Percentiles rank a stretch among this genome's conserved stretches.
Evolutionary conservation across 2,888 invertebrate genomes (phyloP).

Genomic region (Cantharis rufa): DNA sequence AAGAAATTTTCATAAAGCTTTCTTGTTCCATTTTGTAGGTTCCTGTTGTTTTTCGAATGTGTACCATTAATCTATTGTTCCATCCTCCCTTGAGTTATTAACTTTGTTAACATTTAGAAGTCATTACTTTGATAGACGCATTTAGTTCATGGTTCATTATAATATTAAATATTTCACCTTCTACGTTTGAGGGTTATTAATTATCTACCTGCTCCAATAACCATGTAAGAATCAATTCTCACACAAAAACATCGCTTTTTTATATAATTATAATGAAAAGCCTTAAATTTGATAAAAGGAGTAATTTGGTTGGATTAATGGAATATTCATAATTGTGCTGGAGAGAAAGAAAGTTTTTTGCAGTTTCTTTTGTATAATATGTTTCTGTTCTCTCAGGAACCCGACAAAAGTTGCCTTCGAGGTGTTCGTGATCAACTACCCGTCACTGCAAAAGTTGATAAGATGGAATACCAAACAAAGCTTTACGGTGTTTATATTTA

Average conservation of each 20-base stretch:
- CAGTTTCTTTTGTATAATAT: neutral
- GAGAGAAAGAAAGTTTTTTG: neutral
- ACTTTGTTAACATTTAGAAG: neutral
- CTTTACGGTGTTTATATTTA: no score
- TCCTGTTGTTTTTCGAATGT: neutral
- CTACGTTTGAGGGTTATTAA: neutral
- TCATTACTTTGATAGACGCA: neutral
- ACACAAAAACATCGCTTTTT: neutral
- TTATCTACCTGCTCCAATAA: neutral
- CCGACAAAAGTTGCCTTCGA: no score
- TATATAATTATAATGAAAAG: neutral
- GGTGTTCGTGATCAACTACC: neutral
- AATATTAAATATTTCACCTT: neutral
- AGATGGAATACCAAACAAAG: no score
- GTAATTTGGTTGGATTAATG: neutral
- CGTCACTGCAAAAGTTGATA: no score
- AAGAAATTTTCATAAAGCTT: neutral
- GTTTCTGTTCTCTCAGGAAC: no score
- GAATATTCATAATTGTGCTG: neutral
- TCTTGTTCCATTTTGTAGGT: neutral
- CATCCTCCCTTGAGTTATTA: neutral
- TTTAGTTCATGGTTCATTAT: neutral
- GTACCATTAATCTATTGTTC: neutral
- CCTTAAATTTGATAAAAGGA: neutral
- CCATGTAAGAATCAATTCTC: neutral